Conservation (phyloP, 1,140 invertebrate species). For the Chymomyza costata region DNA sequence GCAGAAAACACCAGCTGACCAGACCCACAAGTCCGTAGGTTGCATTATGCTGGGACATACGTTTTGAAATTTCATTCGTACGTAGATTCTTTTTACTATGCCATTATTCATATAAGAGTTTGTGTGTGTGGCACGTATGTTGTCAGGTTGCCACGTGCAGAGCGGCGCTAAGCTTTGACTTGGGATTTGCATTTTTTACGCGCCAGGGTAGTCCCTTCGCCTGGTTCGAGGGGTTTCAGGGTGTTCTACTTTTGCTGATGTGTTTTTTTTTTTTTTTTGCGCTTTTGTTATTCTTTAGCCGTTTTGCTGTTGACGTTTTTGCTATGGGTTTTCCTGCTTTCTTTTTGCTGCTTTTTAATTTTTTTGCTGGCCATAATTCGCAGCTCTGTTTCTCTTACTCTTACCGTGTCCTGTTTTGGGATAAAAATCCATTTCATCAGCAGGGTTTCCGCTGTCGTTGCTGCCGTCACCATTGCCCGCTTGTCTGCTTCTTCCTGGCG, state of each 20-base stretch:
- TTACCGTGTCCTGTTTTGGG: conserved; percentile 63
- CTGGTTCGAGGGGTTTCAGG: neutral
- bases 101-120: conserved; percentile 49
- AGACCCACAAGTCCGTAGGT: no score
- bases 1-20: no score
- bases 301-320: conserved; percentile 38
- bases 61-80: conserved; percentile 69
- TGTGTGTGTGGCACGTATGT: conserved; percentile 27
- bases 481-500: conserved; percentile 19
- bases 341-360: no score
- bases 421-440: conserved; percentile 72
- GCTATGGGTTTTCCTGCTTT: conserved; percentile 34
- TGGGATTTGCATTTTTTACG: conserved; percentile 72
- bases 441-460: conserved; percentile 49
- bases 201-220: conserved; percentile 38
- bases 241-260: conserved; percentile 59
- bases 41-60: conserved; percentile 68
- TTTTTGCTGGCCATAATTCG: no score
- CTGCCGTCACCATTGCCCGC: no score
- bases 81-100: conserved; percentile 40
- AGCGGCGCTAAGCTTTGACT: conserved; percentile 67
- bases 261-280: conserved; percentile 44
- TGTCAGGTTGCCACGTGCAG: conserved; percentile 60
- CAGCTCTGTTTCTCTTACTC: no score
- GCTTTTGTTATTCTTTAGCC: conserved; percentile 1